These are phyloP conservation scores for Eublepharis macularius DNA, from an alignment of 2,113 vertebrate genomes.

Conservation along the genomic window DNA sequence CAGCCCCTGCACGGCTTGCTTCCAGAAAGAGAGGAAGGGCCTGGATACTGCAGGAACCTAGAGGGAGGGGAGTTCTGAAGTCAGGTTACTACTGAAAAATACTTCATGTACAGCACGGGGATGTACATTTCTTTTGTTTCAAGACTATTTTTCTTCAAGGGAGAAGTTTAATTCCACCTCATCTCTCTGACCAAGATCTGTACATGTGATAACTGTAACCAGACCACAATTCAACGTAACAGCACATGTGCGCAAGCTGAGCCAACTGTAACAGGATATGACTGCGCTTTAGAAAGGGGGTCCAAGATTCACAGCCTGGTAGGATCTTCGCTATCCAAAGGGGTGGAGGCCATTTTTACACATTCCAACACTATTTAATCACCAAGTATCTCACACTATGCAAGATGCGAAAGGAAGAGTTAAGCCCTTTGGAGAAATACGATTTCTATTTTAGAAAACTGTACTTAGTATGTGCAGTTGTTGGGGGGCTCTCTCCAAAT, in stretches of 20 bases:
- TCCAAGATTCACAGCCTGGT: background rate
- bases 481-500: background rate
- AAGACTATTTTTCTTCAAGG: background rate
- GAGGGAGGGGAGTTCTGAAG: no score
- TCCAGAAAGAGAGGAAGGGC: background rate
- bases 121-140: background rate
- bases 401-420: background rate
- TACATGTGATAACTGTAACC: background rate
- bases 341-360: background rate
- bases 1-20: background rate
- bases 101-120: background rate
- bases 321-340: fast-evolving
- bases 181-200: background rate
- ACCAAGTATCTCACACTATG: background rate
- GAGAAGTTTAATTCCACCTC: background rate
- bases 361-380: background rate
- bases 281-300: background rate
- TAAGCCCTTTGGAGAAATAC: no score
- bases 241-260: background rate
- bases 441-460: no score
- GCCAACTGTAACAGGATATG: background rate
- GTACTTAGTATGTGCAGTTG: no score
- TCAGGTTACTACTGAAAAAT: background rate
- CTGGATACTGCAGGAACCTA: background rate
- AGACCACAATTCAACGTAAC: background rate